Percentiles rank a stretch among this genome's conserved stretches.
These are phyloP conservation scores for Rapana venosa DNA, from an alignment of 2,888 invertebrate species.

Conservation along the genomic window DNA sequence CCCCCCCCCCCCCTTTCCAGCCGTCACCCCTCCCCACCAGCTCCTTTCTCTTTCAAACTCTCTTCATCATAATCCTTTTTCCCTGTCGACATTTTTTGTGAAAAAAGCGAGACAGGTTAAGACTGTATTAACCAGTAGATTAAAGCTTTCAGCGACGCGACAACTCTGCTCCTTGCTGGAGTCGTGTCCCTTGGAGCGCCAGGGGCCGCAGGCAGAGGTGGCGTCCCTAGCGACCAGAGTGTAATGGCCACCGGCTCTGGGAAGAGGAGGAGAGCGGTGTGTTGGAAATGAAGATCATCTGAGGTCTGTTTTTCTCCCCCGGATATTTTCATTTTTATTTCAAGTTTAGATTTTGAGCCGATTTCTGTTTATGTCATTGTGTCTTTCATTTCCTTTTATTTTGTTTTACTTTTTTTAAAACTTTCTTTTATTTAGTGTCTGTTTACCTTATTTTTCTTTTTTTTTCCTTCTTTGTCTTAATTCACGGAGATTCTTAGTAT, in stretches of 20 bases:
- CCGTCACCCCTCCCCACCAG: neutral
- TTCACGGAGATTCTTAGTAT: too few relatives aligned
- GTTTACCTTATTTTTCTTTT: too few relatives aligned
- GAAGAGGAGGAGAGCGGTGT: neutral
- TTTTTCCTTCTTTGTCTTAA: too few relatives aligned
- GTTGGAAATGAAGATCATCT: neutral
- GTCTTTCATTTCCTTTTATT: too few relatives aligned
- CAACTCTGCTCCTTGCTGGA: neutral
- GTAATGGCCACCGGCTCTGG: neutral
- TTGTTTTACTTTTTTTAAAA: too few relatives aligned
- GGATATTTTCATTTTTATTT: too few relatives aligned
- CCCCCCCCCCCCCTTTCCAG: neutral
- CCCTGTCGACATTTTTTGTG: neutral
- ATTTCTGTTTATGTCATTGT: too few relatives aligned
- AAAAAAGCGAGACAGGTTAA: constrained; percentile 15
- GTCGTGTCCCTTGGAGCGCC: neutral
- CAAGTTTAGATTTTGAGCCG: too few relatives aligned
- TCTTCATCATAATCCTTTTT: constrained; percentile 13
- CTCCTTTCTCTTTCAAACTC: neutral
- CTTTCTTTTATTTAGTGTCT: too few relatives aligned
- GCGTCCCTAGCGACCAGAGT: neutral
- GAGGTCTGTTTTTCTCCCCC: too few relatives aligned
- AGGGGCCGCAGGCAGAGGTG: neutral
- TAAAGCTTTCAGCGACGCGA: neutral
- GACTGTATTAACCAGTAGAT: constrained; percentile 16